Percentiles rank a stretch among this genome's conserved stretches.
Evolutionary conservation across 2,113 vertebrate genomes (phyloP).

Genomic region (Alouatta palliata): DNA sequence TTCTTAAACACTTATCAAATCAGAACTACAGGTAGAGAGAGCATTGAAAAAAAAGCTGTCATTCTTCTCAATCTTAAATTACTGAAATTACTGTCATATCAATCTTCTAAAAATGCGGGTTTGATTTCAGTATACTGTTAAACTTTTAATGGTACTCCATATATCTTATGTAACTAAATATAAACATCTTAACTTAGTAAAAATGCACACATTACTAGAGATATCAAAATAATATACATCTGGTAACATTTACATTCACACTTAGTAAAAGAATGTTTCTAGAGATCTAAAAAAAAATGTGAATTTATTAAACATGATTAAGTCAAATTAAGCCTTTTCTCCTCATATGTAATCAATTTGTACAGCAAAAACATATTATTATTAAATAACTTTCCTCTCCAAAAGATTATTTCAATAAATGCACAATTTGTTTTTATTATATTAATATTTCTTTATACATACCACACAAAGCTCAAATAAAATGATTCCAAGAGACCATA

Average conservation of each 20-base stretch:
- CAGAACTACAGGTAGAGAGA: not conserved
- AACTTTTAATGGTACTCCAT: not conserved
- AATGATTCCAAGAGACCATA: constrained; percentile 97
- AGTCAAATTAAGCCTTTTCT: not conserved
- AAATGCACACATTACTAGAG: not conserved
- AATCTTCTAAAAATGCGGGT: not conserved
- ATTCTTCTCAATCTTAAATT: not conserved
- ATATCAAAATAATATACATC: not conserved
- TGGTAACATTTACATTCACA: not conserved
- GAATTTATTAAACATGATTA: not conserved
- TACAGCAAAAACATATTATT: constrained; percentile 20
- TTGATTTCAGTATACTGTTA: not conserved
- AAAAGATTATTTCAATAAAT: not conserved
- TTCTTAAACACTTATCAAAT: not conserved
- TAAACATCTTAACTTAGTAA: not conserved
- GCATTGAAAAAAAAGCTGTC: not conserved
- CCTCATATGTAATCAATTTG: not conserved
- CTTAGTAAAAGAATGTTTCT: not conserved
- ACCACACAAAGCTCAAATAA: constrained; percentile 96
- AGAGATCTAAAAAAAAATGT: not conserved
- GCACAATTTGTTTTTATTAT: constrained; percentile 34
- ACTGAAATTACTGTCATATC: not conserved
- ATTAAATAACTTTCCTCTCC: not conserved
- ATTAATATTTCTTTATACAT: constrained; percentile 80
- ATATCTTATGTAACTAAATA: not conserved